A percentile compares a stretch with the other conserved stretches of the same genome.
Evolutionary conservation across 1,140 invertebrate species (phyloP).

Genomic region (Sogatella furcifera): DNA sequence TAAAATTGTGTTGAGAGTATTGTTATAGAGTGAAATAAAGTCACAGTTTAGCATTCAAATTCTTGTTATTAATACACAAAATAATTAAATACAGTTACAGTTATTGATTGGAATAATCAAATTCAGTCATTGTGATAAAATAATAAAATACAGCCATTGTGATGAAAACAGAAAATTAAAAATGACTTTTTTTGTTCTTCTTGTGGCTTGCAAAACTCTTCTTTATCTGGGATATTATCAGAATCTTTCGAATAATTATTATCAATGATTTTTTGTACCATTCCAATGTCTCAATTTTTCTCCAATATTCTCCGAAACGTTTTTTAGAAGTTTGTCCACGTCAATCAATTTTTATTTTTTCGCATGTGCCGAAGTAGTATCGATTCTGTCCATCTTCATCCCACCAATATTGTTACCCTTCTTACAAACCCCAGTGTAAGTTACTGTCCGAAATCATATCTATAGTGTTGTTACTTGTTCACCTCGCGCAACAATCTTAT

Average conservation of each 20-base stretch:
- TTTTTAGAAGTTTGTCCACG: neutral
- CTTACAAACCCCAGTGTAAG: neutral
- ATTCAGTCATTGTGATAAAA: neutral
- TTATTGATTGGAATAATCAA: too few species aligned
- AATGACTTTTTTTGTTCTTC: neutral
- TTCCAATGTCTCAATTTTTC: neutral
- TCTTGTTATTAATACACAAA: neutral
- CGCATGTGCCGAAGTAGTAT: neutral
- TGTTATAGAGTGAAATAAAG: neutral
- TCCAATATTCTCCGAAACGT: neutral
- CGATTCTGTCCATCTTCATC: neutral
- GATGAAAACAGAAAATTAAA: neutral
- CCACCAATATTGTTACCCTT: neutral
- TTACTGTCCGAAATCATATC: neutral
- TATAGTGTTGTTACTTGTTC: neutral
- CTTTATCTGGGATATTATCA: neutral
- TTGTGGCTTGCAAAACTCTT: neutral
- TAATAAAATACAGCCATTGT: neutral
- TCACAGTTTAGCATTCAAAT: neutral
- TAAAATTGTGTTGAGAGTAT: too few species aligned
- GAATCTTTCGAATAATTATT: neutral
- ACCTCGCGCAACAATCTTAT: neutral
- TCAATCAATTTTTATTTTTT: neutral
- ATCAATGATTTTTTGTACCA: neutral
- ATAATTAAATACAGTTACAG: too few species aligned